These are phyloP conservation scores for Oryctes rhinoceros DNA, from an alignment of 1,140 invertebrate species.

Conservation along the genomic window DNA sequence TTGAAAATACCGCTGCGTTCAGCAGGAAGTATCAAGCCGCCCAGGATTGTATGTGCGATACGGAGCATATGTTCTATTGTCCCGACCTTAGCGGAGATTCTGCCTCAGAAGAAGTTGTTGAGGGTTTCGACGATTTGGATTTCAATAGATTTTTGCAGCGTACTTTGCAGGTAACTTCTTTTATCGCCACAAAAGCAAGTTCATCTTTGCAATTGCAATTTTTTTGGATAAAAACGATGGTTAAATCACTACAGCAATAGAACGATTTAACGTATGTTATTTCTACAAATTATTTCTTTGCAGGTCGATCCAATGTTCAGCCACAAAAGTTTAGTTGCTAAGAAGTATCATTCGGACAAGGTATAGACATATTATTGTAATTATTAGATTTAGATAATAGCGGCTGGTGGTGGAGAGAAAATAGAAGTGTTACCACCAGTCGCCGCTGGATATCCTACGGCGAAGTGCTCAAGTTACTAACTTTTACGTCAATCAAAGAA, in stretches of 20 bases:
- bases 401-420: too few relatives aligned
- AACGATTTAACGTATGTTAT: too few relatives aligned
- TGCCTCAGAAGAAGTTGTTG: conserved; percentile 57
- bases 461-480: too few relatives aligned
- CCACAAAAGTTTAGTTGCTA: conserved; percentile 79
- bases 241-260: too few relatives aligned
- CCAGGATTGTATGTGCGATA: conserved; percentile 97
- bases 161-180: conserved; percentile 62
- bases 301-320: conserved; percentile 54
- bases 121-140: conserved; percentile 62
- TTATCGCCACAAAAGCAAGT: background rate
- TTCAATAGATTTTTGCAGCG: conserved; percentile 67
- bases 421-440: too few relatives aligned
- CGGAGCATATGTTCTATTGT: conserved; percentile 98
- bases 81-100: conserved; percentile 61
- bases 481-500: too few relatives aligned
- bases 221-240: too few relatives aligned
- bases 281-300: conserved; percentile 42
- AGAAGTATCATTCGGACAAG: conserved; percentile 76
- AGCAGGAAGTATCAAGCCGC: conserved; percentile 92
- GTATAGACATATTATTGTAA: conserved; percentile 53
- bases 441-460: too few relatives aligned
- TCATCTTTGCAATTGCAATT: too few relatives aligned
- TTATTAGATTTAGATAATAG: too few relatives aligned
- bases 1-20: conserved; percentile 96